Evolutionary conservation across 2,888 invertebrate genomes (phyloP).

Genomic region (Parelbella ahira): DNA sequence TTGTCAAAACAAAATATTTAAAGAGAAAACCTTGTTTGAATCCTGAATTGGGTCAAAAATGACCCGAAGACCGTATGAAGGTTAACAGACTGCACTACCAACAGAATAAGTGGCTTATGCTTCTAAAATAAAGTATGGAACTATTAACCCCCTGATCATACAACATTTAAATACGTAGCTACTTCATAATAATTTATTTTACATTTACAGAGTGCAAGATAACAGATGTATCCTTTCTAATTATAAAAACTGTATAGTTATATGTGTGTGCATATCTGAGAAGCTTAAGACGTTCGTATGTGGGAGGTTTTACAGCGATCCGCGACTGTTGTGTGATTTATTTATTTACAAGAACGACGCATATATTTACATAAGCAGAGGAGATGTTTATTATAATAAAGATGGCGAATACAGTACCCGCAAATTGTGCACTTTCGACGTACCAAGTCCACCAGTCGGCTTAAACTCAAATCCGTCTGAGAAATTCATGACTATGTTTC

Average conservation of each 20-base stretch:
- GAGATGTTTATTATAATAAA: slow-evolving; percentile 7
- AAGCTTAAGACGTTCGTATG: neutral
- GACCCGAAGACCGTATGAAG: too few relatives aligned
- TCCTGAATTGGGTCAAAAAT: too few relatives aligned
- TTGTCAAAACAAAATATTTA: too few relatives aligned
- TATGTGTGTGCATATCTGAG: slow-evolving; percentile 1
- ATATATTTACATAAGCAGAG: slow-evolving; percentile 4
- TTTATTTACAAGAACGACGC: slow-evolving; percentile 22
- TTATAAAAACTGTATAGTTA: slow-evolving; percentile 17
- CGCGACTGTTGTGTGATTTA: slow-evolving; percentile 21
- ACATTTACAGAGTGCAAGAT: slow-evolving; percentile 26
- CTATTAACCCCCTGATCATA: too few relatives aligned
- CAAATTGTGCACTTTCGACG: slow-evolving; percentile 7
- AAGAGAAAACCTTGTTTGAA: too few relatives aligned
- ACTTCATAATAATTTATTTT: too few relatives aligned
- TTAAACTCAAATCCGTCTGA: slow-evolving; percentile 14
- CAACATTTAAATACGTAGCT: too few relatives aligned
- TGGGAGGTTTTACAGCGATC: slow-evolving; percentile 12
- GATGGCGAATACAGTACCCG: slow-evolving; percentile 1
- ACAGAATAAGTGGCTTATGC: too few relatives aligned
- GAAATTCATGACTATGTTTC: slow-evolving; percentile 32
- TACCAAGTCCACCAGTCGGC: slow-evolving; percentile 5
- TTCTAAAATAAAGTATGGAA: too few relatives aligned
- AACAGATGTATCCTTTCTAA: slow-evolving; percentile 27
- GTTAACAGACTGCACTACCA: too few relatives aligned